Conservation (phyloP, 2,888 invertebrate genomes). For the Cerastis leucographa region DNA sequence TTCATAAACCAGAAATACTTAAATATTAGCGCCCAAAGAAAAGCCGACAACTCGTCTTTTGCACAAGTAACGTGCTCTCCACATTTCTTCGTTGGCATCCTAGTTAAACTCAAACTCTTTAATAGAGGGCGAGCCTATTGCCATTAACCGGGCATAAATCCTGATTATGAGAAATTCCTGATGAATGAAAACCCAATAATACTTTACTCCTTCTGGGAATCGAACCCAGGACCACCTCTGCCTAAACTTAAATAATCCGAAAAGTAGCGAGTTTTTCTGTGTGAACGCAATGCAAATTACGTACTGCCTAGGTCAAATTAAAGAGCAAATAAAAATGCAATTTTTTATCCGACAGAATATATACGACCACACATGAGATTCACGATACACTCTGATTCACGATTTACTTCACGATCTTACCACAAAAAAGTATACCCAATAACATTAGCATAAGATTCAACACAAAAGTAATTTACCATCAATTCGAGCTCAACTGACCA, state of each 20-base stretch:
- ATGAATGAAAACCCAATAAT: too few species aligned
- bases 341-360: background rate
- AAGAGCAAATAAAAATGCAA: background rate
- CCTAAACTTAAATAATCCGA: background rate
- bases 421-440: slow-evolving; percentile 28
- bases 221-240: too few species aligned
- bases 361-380: slow-evolving; percentile 36
- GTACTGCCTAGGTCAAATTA: background rate
- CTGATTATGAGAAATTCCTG: too few species aligned
- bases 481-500: slow-evolving; percentile 37
- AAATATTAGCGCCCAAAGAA: background rate
- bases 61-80: background rate
- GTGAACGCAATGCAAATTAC: background rate
- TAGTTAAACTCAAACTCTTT: background rate
- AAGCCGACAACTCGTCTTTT: background rate
- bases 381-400: slow-evolving; percentile 21
- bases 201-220: too few species aligned
- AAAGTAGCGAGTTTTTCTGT: background rate
- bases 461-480: slow-evolving; percentile 52
- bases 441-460: slow-evolving; percentile 54
- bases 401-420: slow-evolving; percentile 19
- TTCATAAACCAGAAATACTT: background rate
- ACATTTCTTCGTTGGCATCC: background rate
- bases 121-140: too few species aligned
- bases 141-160: too few species aligned